A percentile compares a stretch with the other conserved stretches of the same genome.
These are phyloP conservation scores for Pseudomyrmex concolor DNA, from an alignment of 1,140 invertebrate genomes.

Conservation along the genomic window DNA sequence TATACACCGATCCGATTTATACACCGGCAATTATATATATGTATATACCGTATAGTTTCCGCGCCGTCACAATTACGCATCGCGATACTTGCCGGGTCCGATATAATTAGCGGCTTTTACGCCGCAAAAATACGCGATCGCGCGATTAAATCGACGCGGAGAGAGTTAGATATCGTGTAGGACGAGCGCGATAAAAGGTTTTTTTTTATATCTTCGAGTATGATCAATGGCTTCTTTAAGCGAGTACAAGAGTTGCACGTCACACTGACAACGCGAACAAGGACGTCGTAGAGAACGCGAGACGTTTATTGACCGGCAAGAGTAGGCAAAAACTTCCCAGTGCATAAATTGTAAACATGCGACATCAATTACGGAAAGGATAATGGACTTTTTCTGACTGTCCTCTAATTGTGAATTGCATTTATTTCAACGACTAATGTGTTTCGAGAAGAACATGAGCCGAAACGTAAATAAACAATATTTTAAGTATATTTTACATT, in stretches of 20 bases:
- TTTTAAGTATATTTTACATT: no score
- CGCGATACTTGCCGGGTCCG: slow-evolving; percentile 14
- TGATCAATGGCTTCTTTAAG: slow-evolving; percentile 54
- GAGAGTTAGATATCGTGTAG: slow-evolving; percentile 32
- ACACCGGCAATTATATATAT: slow-evolving; percentile 27
- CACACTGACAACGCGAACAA: not conserved
- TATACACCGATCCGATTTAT: no score
- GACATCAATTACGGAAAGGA: no score
- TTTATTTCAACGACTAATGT: no score
- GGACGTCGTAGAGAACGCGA: not conserved
- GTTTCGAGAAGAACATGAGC: no score
- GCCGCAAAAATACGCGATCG: slow-evolving; percentile 13
- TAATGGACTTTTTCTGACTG: no score
- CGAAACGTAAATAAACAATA: no score
- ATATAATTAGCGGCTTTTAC: slow-evolving; percentile 42
- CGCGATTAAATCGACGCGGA: slow-evolving; percentile 33
- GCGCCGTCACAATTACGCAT: slow-evolving; percentile 36
- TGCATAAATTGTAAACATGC: no score
- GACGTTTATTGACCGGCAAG: not conserved
- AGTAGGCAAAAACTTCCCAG: not conserved
- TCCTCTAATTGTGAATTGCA: no score
- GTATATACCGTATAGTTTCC: not conserved
- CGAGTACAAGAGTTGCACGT: not conserved
- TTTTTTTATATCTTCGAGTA: slow-evolving; percentile 9
- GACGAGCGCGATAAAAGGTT: slow-evolving; percentile 20